A percentile compares a stretch with the other conserved stretches of the same genome.
Conservation (phyloP, 2,888 invertebrate genomes). For the Drosophila anomelani region DNA sequence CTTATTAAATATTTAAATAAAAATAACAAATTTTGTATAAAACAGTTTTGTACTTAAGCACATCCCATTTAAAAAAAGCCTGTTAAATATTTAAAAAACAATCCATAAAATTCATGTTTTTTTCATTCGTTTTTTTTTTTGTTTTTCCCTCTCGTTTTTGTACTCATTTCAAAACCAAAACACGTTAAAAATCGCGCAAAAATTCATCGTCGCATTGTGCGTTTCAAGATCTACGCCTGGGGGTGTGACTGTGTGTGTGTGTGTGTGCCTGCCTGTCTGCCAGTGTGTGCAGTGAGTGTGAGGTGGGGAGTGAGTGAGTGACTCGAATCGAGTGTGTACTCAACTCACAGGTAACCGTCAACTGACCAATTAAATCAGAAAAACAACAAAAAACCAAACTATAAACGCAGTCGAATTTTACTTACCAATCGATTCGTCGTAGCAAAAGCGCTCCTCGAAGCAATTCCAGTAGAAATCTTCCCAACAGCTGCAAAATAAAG, state of each 20-base stretch:
- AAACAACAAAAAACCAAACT: slow-evolving; percentile 28
- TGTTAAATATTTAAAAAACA: slow-evolving; percentile 9
- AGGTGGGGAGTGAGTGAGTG: background rate
- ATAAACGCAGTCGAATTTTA: slow-evolving; percentile 2
- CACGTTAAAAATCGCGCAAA: slow-evolving; percentile 58
- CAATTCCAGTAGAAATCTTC: slow-evolving; percentile 91
- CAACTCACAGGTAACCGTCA: slow-evolving; percentile 43
- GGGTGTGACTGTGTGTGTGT: background rate
- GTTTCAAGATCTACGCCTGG: slow-evolving; percentile 65
- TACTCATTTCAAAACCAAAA: slow-evolving; percentile 56
- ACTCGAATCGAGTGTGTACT: slow-evolving; percentile 11
- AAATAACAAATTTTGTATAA: too few species aligned
- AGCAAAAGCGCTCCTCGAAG: slow-evolving; percentile 90
- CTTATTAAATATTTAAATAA: too few species aligned
- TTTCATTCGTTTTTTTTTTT: slow-evolving; percentile 1
- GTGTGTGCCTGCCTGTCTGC: background rate
- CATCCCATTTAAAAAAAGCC: background rate
- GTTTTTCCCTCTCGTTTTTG: slow-evolving; percentile 18
- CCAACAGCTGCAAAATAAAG: slow-evolving; percentile 86
- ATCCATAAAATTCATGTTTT: slow-evolving; percentile 9
- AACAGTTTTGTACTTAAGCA: too few species aligned
- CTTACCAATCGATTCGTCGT: slow-evolving; percentile 89
- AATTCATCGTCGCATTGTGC: slow-evolving; percentile 47
- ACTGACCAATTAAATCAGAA: slow-evolving; percentile 29
- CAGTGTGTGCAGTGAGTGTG: slow-evolving; percentile 2